Evolutionary conservation across 1,140 invertebrate genomes (phyloP).

Genomic region (Gonatopus flavifemur): DNA sequence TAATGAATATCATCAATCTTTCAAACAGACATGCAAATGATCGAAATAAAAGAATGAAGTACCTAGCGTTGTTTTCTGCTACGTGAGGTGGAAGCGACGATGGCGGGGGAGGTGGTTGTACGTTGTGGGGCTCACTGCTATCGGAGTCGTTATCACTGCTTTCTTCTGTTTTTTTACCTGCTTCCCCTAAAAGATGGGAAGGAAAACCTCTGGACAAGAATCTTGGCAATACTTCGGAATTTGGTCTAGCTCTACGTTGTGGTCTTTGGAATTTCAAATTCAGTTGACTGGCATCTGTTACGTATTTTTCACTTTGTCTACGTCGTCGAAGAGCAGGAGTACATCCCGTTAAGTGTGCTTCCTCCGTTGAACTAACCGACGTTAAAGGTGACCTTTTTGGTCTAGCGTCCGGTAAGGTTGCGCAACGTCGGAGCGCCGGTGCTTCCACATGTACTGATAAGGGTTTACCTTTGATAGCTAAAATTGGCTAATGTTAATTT

Average conservation of each 20-base stretch:
- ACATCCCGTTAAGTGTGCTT: slow-evolving; percentile 55
- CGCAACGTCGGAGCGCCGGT: slow-evolving; percentile 46
- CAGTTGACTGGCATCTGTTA: slow-evolving; percentile 71
- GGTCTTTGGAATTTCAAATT: slow-evolving; percentile 73
- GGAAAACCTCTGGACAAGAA: slow-evolving; percentile 55
- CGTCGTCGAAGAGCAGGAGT: slow-evolving; percentile 72
- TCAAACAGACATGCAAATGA: not conserved
- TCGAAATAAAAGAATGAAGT: slow-evolving; percentile 6
- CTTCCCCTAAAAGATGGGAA: slow-evolving; percentile 55
- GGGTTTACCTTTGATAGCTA: slow-evolving; percentile 43
- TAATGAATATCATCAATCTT: not conserved
- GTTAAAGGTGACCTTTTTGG: slow-evolving; percentile 40
- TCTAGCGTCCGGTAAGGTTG: slow-evolving; percentile 52
- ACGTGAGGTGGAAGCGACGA: slow-evolving; percentile 48
- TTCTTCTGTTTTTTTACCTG: slow-evolving; percentile 48
- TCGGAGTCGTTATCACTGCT: slow-evolving; percentile 60
- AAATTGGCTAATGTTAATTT: slow-evolving; percentile 46
- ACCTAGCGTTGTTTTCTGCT: slow-evolving; percentile 56
- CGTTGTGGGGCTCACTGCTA: slow-evolving; percentile 43
- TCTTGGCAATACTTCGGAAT: slow-evolving; percentile 40
- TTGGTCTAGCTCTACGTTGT: slow-evolving; percentile 50
- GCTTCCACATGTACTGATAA: slow-evolving; percentile 36
- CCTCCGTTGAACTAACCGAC: slow-evolving; percentile 52
- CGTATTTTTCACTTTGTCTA: slow-evolving; percentile 71
- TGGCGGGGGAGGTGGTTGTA: slow-evolving; percentile 50